phyloP scores from a whole-genome alignment of 2,113 vertebrate genomes.

The Ictidomys tridecemlineatus region DNA sequence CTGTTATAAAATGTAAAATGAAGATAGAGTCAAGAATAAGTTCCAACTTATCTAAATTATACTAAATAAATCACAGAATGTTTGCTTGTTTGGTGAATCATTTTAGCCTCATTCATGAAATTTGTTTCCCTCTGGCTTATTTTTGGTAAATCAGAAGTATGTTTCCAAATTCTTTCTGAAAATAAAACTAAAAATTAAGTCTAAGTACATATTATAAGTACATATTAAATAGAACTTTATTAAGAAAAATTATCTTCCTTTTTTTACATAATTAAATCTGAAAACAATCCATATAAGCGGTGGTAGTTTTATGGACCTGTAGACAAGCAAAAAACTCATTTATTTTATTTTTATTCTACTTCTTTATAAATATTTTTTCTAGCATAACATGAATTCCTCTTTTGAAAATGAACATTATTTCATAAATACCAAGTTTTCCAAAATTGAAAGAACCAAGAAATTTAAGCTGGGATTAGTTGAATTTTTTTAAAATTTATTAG shows the following conservation, averaged over 20 bases:
- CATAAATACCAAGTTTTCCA: not conserved
- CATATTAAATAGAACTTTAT: not conserved
- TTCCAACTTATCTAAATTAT: slow-evolving; percentile 18
- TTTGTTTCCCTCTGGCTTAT: not conserved
- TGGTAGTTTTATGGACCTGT: not conserved
- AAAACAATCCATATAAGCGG: not conserved
- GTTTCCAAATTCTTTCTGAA: slow-evolving; percentile 40
- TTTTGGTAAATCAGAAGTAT: not conserved
- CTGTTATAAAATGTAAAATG: not conserved
- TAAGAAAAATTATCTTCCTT: not conserved
- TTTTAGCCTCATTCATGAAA: slow-evolving; percentile 44
- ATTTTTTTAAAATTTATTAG: not conserved
- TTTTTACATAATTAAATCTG: not conserved
- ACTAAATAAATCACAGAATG: slow-evolving; percentile 30
- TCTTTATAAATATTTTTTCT: slow-evolving; percentile 17
- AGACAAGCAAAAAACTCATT: not conserved
- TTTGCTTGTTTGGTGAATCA: slow-evolving; percentile 63
- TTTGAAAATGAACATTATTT: not conserved
- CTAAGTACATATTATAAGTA: not conserved
- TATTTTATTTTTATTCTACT: not conserved
- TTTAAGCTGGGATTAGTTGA: not conserved
- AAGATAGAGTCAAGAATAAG: not conserved
- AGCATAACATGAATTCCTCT: no score
- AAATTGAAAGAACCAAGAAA: not conserved
- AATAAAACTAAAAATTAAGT: slow-evolving; percentile 55